Conservation (phyloP, 2,113 vertebrate species). For the Oxyruncus cristatus region DNA sequence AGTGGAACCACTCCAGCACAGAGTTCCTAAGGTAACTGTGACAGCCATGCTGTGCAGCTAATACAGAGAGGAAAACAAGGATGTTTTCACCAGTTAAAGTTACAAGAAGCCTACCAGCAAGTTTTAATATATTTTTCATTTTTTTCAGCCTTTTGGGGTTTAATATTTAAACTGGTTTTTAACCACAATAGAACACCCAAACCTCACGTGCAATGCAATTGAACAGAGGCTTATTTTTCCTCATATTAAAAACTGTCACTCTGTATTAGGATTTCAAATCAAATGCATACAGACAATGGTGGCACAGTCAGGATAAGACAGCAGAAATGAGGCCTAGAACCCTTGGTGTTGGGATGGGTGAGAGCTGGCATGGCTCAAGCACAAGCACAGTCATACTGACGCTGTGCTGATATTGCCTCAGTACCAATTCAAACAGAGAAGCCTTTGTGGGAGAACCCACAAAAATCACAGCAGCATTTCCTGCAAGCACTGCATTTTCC, state of each 20-base stretch:
- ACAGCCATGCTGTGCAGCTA: background rate
- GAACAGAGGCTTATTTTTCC: background rate
- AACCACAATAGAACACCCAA: background rate
- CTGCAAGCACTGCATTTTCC: background rate
- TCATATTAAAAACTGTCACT: background rate
- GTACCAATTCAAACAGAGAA: background rate
- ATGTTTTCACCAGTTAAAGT: background rate
- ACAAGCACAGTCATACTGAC: background rate
- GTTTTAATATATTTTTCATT: background rate
- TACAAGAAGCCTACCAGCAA: background rate
- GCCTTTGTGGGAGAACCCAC: background rate
- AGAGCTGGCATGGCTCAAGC: background rate
- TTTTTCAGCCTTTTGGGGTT: background rate
- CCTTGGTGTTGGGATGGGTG: background rate
- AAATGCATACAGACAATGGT: background rate
- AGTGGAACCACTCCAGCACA: background rate
- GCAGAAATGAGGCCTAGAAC: background rate
- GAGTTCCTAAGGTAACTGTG: background rate
- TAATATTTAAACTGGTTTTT: background rate
- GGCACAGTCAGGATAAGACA: background rate
- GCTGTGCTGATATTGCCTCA: rapidly evolving
- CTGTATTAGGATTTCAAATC: background rate
- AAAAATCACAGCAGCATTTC: conserved; percentile 5
- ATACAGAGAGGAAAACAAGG: background rate
- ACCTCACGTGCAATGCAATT: background rate